phyloP scores from a whole-genome alignment of 2,797 vertebrate genomes.

The Phalloptychus januarius region DNA sequence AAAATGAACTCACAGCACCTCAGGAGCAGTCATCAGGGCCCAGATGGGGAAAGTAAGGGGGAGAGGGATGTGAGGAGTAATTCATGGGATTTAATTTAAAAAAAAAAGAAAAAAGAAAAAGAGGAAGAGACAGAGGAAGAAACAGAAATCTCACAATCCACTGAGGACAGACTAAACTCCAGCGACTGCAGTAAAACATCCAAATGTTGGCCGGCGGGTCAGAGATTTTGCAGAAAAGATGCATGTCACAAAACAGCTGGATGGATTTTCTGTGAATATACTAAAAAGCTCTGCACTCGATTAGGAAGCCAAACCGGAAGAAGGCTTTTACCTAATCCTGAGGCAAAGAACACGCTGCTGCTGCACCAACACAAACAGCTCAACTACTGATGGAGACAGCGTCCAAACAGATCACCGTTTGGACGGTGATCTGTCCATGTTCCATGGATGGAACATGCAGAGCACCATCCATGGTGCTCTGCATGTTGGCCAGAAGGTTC shows the following conservation, averaged over 20 bases:
- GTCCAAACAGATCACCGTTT: not conserved
- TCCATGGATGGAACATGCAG: too few species aligned
- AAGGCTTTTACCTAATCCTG: not conserved
- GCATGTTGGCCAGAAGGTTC: not conserved
- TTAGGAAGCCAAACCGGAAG: not conserved
- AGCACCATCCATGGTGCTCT: not conserved
- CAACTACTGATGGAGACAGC: not conserved
- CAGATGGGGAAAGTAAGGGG: conserved; percentile 18
- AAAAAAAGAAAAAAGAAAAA: conserved; percentile 7
- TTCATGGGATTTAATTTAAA: not conserved
- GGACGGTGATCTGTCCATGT: too few species aligned
- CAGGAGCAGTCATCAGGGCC: conserved; percentile 27
- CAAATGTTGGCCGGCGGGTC: conserved; percentile 41
- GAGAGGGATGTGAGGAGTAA: not conserved
- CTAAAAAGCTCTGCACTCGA: conserved; percentile 8
- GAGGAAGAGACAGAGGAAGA: conserved; percentile 1
- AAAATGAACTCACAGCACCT: conserved; percentile 40
- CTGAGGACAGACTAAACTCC: not conserved
- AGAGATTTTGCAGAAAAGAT: conserved; percentile 25
- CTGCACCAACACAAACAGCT: not conserved
- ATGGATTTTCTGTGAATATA: conserved; percentile 16
- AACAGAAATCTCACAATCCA: not conserved
- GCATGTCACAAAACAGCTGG: conserved; percentile 41
- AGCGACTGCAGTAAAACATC: not conserved
- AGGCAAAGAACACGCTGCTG: not conserved